Conservation (phyloP, 1,140 invertebrate genomes). For the Galleria mellonella region DNA sequence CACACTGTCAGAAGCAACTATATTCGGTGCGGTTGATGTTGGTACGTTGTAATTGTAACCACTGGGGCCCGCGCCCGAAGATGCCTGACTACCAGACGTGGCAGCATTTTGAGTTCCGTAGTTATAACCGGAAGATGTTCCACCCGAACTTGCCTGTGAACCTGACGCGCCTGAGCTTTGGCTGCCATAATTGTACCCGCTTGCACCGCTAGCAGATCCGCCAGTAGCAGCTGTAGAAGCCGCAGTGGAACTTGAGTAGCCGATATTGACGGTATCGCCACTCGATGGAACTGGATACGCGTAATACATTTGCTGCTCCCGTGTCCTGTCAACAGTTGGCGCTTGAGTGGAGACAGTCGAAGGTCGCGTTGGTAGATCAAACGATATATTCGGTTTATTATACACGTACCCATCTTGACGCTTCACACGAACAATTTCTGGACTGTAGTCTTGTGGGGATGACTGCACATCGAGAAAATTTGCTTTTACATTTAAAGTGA, state of each 20-base stretch:
- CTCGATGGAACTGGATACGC: constrained; percentile 43
- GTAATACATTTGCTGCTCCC: constrained; percentile 54
- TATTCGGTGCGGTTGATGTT: constrained; percentile 1
- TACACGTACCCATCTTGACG: constrained; percentile 56
- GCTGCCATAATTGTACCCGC: constrained; percentile 3
- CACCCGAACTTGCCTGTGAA: not conserved
- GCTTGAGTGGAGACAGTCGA: constrained; percentile 28
- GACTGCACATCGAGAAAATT: no score
- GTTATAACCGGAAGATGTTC: constrained; percentile 12
- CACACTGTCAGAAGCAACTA: constrained; percentile 8
- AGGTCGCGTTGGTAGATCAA: constrained; percentile 41
- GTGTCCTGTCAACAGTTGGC: constrained; percentile 44
- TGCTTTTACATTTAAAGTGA: not conserved
- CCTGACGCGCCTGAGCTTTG: not conserved
- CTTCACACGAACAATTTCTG: constrained; percentile 23
- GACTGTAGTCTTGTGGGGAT: no score
- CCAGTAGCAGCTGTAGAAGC: constrained; percentile 3
- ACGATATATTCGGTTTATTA: constrained; percentile 44
- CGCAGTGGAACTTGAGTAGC: constrained; percentile 10
- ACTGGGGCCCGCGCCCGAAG: not conserved
- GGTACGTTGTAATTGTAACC: constrained; percentile 15
- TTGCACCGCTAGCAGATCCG: not conserved
- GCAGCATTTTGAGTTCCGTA: constrained; percentile 11
- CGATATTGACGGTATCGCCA: constrained; percentile 21
- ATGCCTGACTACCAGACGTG: not conserved